phyloP scores from a whole-genome alignment of 2,797 vertebrate genomes.

The Anguilla pacifica region DNA sequence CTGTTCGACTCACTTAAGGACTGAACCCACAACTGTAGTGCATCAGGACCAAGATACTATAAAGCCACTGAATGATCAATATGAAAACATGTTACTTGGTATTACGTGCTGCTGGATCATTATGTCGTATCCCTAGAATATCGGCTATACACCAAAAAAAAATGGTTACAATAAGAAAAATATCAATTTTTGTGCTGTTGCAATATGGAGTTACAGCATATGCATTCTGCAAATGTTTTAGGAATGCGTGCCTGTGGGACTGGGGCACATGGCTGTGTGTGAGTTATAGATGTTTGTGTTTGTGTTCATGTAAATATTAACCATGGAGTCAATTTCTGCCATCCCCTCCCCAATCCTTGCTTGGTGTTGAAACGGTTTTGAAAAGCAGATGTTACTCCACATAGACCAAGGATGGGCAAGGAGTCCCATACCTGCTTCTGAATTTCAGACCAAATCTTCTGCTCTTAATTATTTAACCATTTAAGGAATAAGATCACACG shows the following conservation, averaged over 20 bases:
- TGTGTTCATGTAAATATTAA: neutral
- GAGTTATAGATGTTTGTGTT: slow-evolving; percentile 13
- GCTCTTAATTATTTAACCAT: no score
- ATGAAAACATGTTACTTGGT: neutral
- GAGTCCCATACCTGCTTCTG: no score
- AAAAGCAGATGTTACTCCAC: neutral
- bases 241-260: slow-evolving; percentile 17
- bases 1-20: neutral
- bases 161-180: slow-evolving; percentile 32
- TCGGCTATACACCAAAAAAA: neutral
- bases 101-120: neutral
- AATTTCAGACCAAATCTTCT: no score
- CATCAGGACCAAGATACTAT: slow-evolving; percentile 51
- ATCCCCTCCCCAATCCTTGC: neutral
- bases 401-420: no score
- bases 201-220: slow-evolving; percentile 33
- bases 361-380: neutral
- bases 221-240: slow-evolving; percentile 45
- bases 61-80: neutral
- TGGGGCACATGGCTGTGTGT: slow-evolving; percentile 36
- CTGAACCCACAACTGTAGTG: slow-evolving; percentile 43
- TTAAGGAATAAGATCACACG: no score
- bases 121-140: neutral
- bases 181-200: no score
- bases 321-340: neutral